These are phyloP conservation scores for Meteorus cinctellus DNA, from an alignment of 2,888 invertebrate species.

Conservation along the genomic window DNA sequence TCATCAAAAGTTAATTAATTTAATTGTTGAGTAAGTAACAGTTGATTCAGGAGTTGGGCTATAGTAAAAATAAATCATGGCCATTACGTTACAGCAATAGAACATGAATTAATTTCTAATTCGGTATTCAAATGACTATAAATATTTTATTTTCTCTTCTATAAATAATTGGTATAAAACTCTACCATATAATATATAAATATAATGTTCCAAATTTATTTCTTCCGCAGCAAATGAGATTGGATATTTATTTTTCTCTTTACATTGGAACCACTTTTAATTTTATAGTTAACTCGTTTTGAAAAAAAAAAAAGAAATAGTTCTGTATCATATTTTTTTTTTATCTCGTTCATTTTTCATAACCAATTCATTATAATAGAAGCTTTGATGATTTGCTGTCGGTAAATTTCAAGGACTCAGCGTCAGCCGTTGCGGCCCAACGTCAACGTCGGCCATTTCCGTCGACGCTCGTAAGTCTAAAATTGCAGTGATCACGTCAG, in stretches of 20 bases:
- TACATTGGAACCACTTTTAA: no score
- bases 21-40: background rate
- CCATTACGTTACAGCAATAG: constrained; percentile 1
- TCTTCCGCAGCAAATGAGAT: background rate
- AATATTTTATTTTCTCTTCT: background rate
- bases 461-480: constrained; percentile 58
- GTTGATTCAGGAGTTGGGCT: background rate
- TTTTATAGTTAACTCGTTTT: no score
- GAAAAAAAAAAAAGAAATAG: no score
- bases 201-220: background rate
- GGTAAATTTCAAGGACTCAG: constrained; percentile 34
- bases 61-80: constrained; percentile 29
- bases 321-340: background rate
- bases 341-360: background rate
- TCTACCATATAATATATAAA: background rate
- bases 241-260: no score
- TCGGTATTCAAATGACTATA: background rate
- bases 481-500: constrained; percentile 48
- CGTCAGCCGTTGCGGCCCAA: constrained; percentile 13
- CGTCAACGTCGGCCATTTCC: constrained; percentile 63
- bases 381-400: constrained; percentile 30
- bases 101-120: background rate
- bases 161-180: background rate
- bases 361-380: constrained; percentile 11
- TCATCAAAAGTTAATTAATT: background rate